Conservation (phyloP, 2,888 invertebrate species). For the Eretmocerus hayati region DNA sequence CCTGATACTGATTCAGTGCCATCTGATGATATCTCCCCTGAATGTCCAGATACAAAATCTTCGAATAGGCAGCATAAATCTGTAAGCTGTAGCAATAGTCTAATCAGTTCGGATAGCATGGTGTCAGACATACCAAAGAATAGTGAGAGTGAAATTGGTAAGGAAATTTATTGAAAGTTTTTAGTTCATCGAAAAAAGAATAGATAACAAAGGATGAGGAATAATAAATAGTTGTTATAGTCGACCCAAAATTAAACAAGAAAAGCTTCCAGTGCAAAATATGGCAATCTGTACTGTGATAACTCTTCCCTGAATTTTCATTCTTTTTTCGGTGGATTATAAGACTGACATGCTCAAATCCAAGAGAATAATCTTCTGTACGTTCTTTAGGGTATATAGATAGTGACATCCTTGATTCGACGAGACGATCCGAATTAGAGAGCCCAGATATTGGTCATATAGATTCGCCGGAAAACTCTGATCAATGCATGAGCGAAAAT, state of each 20-base stretch:
- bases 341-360: not conserved
- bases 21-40: conserved; percentile 31
- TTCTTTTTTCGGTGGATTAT: conserved; percentile 11
- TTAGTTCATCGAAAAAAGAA: too few relatives aligned
- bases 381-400: conserved; percentile 38
- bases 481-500: conserved; percentile 63
- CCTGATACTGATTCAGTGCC: conserved; percentile 39
- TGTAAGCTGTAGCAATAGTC: conserved; percentile 39
- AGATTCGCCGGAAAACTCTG: conserved; percentile 76
- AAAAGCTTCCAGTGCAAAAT: too few relatives aligned
- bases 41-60: conserved; percentile 23
- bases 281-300: too few relatives aligned
- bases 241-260: too few relatives aligned
- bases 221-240: too few relatives aligned
- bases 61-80: conserved; percentile 21
- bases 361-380: conserved; percentile 32
- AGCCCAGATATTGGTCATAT: conserved; percentile 62
- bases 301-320: too few relatives aligned
- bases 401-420: conserved; percentile 41
- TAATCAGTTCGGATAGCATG: conserved; percentile 38
- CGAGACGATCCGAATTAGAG: conserved; percentile 37
- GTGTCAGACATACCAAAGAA: conserved; percentile 37
- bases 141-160: conserved; percentile 43
- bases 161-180: too few relatives aligned
- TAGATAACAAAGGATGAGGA: too few relatives aligned